phyloP scores from a whole-genome alignment of 2,888 invertebrate genomes.

The Lasioglossum malachurum region DNA sequence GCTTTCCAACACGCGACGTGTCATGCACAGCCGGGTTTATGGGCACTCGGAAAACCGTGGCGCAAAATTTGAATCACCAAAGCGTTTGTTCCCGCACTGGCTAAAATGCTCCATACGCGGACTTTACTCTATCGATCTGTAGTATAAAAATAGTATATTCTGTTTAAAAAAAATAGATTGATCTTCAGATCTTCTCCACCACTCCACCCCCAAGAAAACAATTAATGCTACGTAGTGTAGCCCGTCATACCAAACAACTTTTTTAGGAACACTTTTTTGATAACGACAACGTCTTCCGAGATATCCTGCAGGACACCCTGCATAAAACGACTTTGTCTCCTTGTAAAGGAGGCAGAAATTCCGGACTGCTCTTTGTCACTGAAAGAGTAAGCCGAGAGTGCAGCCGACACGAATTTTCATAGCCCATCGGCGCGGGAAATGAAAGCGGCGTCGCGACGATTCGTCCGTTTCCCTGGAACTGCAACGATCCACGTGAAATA shows the following conservation, averaged over 20 bases:
- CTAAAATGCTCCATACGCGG: neutral
- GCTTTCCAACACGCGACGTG: slow-evolving; percentile 1
- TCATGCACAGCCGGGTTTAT: neutral
- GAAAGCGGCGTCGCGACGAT: slow-evolving; percentile 25
- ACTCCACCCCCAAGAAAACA: no score
- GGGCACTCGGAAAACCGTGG: neutral
- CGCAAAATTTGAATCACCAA: neutral
- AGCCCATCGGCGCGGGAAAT: neutral
- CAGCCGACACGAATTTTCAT: neutral
- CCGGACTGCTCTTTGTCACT: neutral
- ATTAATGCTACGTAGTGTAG: no score
- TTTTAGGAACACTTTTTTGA: no score
- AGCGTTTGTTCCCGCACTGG: neutral
- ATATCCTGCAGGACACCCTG: no score
- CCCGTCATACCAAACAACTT: no score
- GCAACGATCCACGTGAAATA: neutral
- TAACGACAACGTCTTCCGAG: no score
- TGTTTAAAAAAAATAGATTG: no score
- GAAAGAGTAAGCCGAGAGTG: neutral
- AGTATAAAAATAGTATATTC: no score
- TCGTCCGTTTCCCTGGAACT: slow-evolving; percentile 44
- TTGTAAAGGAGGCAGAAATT: neutral
- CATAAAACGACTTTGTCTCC: neutral
- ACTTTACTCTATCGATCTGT: no score
- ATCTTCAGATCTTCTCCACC: no score